Evolutionary conservation across 2,888 invertebrate genomes (phyloP).

Genomic region (Scrobipalpa atriplicella): DNA sequence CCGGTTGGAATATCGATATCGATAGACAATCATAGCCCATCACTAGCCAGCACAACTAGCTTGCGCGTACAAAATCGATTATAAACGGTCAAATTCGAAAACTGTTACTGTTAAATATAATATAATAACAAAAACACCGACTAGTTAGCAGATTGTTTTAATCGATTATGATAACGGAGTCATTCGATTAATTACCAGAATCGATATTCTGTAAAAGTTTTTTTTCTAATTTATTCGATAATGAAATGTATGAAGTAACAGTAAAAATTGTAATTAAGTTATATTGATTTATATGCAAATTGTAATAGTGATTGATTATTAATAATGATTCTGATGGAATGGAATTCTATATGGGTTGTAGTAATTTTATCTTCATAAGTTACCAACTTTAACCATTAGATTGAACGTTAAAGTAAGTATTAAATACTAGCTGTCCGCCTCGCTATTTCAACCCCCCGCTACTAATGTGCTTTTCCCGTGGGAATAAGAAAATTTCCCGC

Average conservation of each 20-base stretch:
- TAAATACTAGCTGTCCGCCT: too few species aligned
- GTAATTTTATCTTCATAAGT: too few species aligned
- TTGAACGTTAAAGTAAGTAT: too few species aligned
- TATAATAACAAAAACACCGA: conserved; percentile 48
- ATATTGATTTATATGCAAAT: conserved; percentile 29
- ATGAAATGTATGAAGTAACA: conserved; percentile 22
- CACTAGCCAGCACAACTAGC: conserved; percentile 43
- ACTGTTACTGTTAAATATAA: conserved; percentile 54
- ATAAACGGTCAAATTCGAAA: conserved; percentile 53
- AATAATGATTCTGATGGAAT: too few species aligned
- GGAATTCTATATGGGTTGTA: too few species aligned
- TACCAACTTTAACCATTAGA: too few species aligned
- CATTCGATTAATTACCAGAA: conserved; percentile 34
- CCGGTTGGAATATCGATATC: not conserved
- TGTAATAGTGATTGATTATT: not conserved
- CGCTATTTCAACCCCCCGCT: too few species aligned
- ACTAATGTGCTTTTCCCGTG: too few species aligned
- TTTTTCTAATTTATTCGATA: conserved; percentile 36
- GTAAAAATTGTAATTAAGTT: conserved; percentile 28
- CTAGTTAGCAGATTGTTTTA: conserved; percentile 36
- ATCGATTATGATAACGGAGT: conserved; percentile 38
- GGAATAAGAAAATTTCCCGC: too few species aligned
- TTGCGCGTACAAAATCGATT: conserved; percentile 62
- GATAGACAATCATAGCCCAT: conserved; percentile 35
- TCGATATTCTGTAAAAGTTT: conserved; percentile 36